Percentiles rank a stretch among this genome's conserved stretches.
Evolutionary conservation across 2,797 vertebrate genomes (phyloP).

Genomic region (Thamnophis elegans): DNA sequence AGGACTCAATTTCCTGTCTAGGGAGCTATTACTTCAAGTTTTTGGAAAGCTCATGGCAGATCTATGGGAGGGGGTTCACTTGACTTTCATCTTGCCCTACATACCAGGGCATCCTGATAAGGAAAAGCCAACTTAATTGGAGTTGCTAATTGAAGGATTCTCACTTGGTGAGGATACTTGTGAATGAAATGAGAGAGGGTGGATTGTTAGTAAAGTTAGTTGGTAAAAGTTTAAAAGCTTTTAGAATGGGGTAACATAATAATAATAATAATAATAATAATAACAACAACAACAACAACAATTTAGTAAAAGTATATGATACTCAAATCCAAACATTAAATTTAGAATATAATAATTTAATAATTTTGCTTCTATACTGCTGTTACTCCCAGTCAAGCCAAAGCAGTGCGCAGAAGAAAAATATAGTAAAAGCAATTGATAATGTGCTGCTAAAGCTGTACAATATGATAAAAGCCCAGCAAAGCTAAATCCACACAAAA

Average conservation of each 20-base stretch:
- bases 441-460: neutral
- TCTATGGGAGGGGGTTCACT: neutral
- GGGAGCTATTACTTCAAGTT: neutral
- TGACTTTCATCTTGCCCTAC: neutral
- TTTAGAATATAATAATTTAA: neutral
- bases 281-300: neutral
- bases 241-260: neutral
- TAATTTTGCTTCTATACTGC: neutral
- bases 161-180: neutral
- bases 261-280: no score
- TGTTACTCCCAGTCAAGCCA: neutral
- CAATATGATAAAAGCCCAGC: neutral
- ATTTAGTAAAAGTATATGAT: neutral
- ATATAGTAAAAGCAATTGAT: neutral
- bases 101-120: neutral
- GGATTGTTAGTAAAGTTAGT: neutral
- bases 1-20: neutral
- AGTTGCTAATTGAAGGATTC: neutral
- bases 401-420: neutral
- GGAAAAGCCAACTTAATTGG: neutral
- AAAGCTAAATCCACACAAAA: neutral
- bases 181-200: neutral
- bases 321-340: neutral
- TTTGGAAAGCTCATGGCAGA: neutral
- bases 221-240: neutral